A percentile compares a stretch with the other conserved stretches of the same genome.
Evolutionary conservation across 2,888 invertebrate species (phyloP).

Genomic region (Cephus nigrinus): DNA sequence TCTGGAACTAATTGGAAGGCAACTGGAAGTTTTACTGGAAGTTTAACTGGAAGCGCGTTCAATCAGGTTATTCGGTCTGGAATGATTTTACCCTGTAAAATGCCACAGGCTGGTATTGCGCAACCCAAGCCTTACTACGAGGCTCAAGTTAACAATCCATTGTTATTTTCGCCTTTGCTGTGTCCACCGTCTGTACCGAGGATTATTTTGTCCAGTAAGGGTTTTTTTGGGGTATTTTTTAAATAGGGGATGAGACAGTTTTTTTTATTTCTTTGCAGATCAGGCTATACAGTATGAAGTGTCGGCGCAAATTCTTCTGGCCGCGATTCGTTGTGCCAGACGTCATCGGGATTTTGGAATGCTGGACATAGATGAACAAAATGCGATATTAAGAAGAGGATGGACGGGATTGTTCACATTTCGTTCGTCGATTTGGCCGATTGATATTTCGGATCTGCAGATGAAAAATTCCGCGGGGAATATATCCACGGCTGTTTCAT

Average conservation of each 20-base stretch:
- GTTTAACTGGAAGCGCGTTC: too few species aligned
- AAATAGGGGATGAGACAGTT: not conserved
- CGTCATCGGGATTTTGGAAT: constrained; percentile 69
- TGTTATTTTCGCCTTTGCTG: constrained; percentile 25
- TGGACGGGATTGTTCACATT: constrained; percentile 73
- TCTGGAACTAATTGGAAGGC: not conserved
- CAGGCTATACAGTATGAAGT: constrained; percentile 68
- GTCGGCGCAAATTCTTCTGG: constrained; percentile 72
- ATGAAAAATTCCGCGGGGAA: constrained; percentile 13
- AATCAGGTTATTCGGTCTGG: too few species aligned
- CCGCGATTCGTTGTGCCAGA: constrained; percentile 70
- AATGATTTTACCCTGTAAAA: too few species aligned
- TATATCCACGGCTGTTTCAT: constrained; percentile 22
- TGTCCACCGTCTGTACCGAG: constrained; percentile 25
- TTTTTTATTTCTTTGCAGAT: not conserved
- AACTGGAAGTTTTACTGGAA: too few species aligned
- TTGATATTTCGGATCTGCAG: constrained; percentile 60
- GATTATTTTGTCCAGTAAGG: constrained; percentile 39
- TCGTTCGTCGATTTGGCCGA: constrained; percentile 71
- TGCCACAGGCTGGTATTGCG: too few species aligned
- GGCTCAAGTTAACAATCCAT: not conserved
- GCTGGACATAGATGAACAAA: constrained; percentile 68
- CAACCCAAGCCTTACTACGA: not conserved
- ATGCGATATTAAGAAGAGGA: constrained; percentile 69
- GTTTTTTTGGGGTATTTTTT: too few species aligned